Evolutionary conservation across 2,797 vertebrate species (phyloP).

Genomic region (Lacerta bilineata): DNA sequence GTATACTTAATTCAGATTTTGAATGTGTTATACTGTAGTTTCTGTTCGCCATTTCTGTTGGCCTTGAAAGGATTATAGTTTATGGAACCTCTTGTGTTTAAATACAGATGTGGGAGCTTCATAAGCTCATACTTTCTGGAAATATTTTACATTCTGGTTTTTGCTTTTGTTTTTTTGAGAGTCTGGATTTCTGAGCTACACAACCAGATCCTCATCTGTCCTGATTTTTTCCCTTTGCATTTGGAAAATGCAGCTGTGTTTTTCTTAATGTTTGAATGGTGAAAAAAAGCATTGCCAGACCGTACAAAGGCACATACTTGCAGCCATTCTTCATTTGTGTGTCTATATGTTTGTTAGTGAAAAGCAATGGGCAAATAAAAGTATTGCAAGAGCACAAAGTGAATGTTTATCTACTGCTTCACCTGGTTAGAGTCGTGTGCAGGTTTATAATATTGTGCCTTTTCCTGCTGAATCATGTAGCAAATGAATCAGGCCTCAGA

Average conservation of each 20-base stretch:
- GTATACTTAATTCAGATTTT: slow-evolving; percentile 43
- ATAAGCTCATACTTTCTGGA: slow-evolving; percentile 22
- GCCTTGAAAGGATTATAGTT: slow-evolving; percentile 35
- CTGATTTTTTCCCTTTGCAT: not conserved
- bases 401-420: slow-evolving; percentile 48
- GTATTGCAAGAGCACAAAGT: not conserved
- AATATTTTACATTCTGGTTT: slow-evolving; percentile 18
- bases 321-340: slow-evolving; percentile 34
- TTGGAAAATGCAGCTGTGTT: not conserved
- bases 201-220: slow-evolving; percentile 17
- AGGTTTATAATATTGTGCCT: slow-evolving; percentile 74
- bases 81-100: slow-evolving; percentile 36
- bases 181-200: slow-evolving; percentile 47
- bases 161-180: not conserved
- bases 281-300: not conserved
- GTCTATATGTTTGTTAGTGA: slow-evolving; percentile 38
- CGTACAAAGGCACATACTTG: slow-evolving; percentile 32
- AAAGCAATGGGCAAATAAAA: not conserved
- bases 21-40: slow-evolving; percentile 50
- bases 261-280: not conserved
- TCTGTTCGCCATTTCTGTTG: slow-evolving; percentile 58
- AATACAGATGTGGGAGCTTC: slow-evolving; percentile 50
- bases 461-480: slow-evolving; percentile 61
- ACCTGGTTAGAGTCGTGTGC: slow-evolving; percentile 40
- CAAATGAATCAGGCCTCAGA: slow-evolving; percentile 66